Evolutionary conservation across 2,888 invertebrate species (phyloP), one percentile per base, ranked within the genome.

Genomic region (Zeuzera pyrina): DNA sequence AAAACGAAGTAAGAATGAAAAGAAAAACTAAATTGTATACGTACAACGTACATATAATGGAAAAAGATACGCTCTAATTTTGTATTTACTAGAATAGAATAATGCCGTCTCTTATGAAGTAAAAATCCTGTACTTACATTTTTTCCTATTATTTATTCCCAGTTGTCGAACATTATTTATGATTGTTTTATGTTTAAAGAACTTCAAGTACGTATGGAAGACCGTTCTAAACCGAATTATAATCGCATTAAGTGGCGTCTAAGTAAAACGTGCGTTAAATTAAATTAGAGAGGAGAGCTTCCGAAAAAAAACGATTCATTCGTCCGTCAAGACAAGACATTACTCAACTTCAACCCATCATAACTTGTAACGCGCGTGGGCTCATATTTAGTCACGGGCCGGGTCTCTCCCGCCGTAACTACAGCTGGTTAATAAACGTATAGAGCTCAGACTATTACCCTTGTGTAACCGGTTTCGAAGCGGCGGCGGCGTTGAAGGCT

Each of bases 361-460:
- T 65, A 66, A 65, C 60, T 56, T 55, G 56, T 60, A 60, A 64
- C 68, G 68, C 60, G 71, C 74, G 78, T 76, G 74, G 76, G 76
- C 65, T 56, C 52, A 58, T 65, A 67, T 74, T 78, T 73, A 76
- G 77, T 73, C 70, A 76, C 63, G 74, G 73, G 47, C 46, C 47
- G 47, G 56, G 55, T 53, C 56, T 58, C 49, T 58, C 60, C 55
- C 57, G 52, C 52, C 51, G 53, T 12, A 62, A 22, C 27, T 30
- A 33, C 26, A 58, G 52, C 52, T 53, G 57, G 53, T 62, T 69
- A 62, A 62, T 67, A 66, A 61, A 56, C 52, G 55, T 62, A 49
- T 55, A 47, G 41, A 38, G 61, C 61, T 63, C 56, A 49, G 68
- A 68, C 67, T 69, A 69, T 73, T 70, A 50, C 64, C 60, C 64